Evolutionary conservation across 2,113 vertebrate genomes (phyloP).

Genomic region (Cinclus mexicanus): DNA sequence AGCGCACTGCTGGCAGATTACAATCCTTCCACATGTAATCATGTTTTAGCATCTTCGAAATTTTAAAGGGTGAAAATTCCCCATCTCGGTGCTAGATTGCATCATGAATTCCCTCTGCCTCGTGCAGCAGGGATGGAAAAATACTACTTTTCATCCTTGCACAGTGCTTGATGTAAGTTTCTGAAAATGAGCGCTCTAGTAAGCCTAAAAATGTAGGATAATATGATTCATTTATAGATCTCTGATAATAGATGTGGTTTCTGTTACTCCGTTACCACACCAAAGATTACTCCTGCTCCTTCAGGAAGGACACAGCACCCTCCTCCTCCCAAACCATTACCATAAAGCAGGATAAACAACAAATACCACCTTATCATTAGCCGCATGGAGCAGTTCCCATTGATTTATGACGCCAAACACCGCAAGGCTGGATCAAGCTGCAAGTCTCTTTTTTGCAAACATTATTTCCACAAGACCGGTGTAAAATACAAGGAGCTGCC

Average conservation of each 20-base stretch:
- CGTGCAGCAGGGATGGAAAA: conserved; percentile 53
- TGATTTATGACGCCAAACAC: conserved; percentile 61
- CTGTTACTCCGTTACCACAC: conserved; percentile 46
- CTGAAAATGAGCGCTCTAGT: conserved; percentile 65
- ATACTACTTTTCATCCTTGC: conserved; percentile 65
- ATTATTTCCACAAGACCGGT: neutral
- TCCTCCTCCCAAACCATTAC: conserved; percentile 49
- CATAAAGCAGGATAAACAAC: conserved; percentile 65
- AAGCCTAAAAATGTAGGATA: conserved; percentile 53
- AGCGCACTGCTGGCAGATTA: neutral
- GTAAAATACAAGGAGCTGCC: neutral
- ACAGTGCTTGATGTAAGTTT: conserved; percentile 62
- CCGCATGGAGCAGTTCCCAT: conserved; percentile 23
- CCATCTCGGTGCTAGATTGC: neutral
- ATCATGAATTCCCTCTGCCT: conserved; percentile 48
- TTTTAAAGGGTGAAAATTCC: conserved; percentile 52
- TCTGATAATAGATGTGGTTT: conserved; percentile 53
- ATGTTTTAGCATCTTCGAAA: conserved; percentile 38
- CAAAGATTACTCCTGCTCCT: conserved; percentile 46
- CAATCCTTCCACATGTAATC: neutral
- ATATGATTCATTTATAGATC: conserved; percentile 59
- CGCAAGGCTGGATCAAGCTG: neutral
- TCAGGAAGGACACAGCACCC: conserved; percentile 50
- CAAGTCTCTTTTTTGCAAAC: neutral
- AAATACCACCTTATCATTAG: conserved; percentile 43